These are phyloP conservation scores for Otocyon megalotis DNA, from an alignment of 2,113 vertebrate species.

Conservation along the genomic window DNA sequence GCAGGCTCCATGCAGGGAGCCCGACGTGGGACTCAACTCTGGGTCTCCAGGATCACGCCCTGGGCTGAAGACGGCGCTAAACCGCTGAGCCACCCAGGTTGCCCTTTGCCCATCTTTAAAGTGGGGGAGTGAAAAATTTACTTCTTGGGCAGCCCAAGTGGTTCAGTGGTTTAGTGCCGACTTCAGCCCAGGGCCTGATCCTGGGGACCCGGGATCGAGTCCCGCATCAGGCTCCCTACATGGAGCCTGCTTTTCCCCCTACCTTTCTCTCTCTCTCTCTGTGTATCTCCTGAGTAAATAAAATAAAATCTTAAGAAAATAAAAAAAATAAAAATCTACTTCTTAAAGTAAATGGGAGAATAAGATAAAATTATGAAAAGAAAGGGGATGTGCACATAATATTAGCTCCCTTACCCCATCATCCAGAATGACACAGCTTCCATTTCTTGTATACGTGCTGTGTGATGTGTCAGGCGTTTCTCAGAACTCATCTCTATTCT, in stretches of 20 bases:
- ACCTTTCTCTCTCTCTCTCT: neutral
- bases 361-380: neutral
- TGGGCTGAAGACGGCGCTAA: no score
- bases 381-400: neutral
- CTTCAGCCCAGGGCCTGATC: neutral
- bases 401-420: no score
- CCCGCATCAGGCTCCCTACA: neutral
- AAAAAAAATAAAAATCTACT: neutral
- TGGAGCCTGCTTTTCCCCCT: neutral
- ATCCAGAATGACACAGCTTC: neutral
- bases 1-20: no score
- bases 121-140: neutral
- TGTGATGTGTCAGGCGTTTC: neutral
- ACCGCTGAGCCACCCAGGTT: no score
- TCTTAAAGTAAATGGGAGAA: neutral
- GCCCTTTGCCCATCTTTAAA: neutral
- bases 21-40: no score
- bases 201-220: neutral
- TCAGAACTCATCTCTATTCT: neutral
- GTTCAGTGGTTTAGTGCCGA: neutral
- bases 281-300: neutral
- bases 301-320: neutral
- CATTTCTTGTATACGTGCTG: no score
- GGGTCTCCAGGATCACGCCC: no score
- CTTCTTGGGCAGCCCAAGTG: neutral